Conservation (phyloP, 2,113 vertebrate genomes). For the Nestor notabilis region DNA sequence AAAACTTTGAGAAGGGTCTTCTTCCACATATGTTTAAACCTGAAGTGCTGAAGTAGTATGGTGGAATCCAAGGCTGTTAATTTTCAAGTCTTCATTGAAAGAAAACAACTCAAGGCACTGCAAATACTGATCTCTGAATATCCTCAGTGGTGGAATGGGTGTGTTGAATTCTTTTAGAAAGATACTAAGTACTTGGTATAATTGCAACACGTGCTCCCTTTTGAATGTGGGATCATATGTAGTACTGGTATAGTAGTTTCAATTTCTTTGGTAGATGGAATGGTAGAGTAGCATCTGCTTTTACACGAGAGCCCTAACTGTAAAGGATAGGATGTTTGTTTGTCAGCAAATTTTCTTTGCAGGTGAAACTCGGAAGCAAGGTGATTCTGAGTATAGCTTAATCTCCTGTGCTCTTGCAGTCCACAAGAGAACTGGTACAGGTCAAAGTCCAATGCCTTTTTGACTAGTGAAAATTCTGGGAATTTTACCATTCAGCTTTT, state of each 20-base stretch:
- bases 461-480: neutral
- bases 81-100: neutral
- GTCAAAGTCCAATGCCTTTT: neutral
- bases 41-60: neutral
- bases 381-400: neutral
- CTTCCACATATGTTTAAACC: neutral
- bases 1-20: neutral
- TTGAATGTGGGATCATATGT: neutral
- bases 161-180: neutral
- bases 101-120: neutral
- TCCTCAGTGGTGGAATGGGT: neutral
- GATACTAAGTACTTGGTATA: neutral
- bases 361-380: neutral
- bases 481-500: neutral
- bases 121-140: neutral
- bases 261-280: neutral
- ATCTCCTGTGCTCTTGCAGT: neutral
- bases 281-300: neutral
- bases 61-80: neutral
- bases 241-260: neutral
- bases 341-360: neutral
- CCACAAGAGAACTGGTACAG: neutral
- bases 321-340: neutral
- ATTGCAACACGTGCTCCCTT: fast-evolving
- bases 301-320: neutral